Evolutionary conservation across 2,113 vertebrate genomes (phyloP), one percentile per base, ranked within the genome.

Genomic region (Camelus dromedarius): DNA sequence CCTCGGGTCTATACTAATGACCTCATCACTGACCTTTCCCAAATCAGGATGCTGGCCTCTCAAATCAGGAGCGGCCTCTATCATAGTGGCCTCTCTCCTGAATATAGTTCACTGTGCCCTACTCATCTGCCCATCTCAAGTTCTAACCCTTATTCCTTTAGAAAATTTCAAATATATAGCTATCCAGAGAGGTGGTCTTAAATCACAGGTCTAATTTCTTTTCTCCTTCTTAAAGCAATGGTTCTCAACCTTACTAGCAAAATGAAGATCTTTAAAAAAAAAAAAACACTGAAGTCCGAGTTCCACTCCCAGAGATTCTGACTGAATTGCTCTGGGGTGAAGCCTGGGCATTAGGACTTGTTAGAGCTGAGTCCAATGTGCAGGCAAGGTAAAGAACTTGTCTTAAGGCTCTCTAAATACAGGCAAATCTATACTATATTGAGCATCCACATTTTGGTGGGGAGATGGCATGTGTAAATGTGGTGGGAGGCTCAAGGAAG

Each of bases 201-300:
- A 64, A 46, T 6, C 32, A 89, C 28, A 58, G 22, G 4, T 64
- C 73, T 83, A 94, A 79, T 80, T 96, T 83, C 6, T 82, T 75
- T 80, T 90, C n/a, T 64, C 50, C 66, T 88, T 89, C 22, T 83
- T 73, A 91, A 75, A 69, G 14, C 26, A 75, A 35, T 73, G 66
- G 28, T 80, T 94, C 60, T 94, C 69, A 89, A 72, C 13, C 22
- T 80, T 35, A 58, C 22, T 32, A 95, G 76, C 64, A 91, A 80
- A 97, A 97, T 16, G 10, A 80, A 73, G 58, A 81, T 26, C 50
- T 96, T 95, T 73, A 70, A 81, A 88, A 56, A 42, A 42, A 42
- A 42, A 42, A 42, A 75, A 95, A 58, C 35, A 94, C 26, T 86
- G 28, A 60, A 20, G 32, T 90, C 64, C 20, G 14, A n/a, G 42